Percentiles rank a stretch among this genome's conserved stretches.
These are phyloP conservation scores for Leguminivora glycinivorella DNA, from an alignment of 1,140 invertebrate genomes.

Conservation along the genomic window DNA sequence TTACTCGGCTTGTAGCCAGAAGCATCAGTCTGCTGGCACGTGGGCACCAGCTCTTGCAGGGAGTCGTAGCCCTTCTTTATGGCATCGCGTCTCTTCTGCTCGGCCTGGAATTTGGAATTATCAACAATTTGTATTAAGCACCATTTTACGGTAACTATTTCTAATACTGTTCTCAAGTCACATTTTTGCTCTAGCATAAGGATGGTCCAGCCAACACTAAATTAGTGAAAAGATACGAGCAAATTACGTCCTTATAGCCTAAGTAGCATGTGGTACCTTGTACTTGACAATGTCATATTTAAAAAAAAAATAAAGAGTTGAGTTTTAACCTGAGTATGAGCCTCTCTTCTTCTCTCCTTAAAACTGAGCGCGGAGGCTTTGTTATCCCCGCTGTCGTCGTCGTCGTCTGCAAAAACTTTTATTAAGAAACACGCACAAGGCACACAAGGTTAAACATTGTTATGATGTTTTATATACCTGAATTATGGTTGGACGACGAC, in stretches of 20 bases:
- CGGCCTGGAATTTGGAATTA: constrained; percentile 81
- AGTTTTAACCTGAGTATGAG: constrained; percentile 89
- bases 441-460: background rate
- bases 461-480: constrained; percentile 79
- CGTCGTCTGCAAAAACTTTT: constrained; percentile 85
- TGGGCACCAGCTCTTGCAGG: constrained; percentile 94
- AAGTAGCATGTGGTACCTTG: no score
- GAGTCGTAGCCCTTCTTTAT: constrained; percentile 98
- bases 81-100: constrained; percentile 97
- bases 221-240: no score
- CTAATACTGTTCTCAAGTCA: no score
- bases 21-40: constrained; percentile 92
- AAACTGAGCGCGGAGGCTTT: constrained; percentile 91
- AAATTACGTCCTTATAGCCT: no score
- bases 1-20: constrained; percentile 97
- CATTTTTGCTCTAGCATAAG: no score
- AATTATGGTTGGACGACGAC: constrained; percentile 92
- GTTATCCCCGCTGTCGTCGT: constrained; percentile 89
- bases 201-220: no score
- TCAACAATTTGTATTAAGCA: background rate
- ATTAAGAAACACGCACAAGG: constrained; percentile 1
- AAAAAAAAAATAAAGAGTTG: background rate
- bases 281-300: no score
- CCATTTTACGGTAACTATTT: no score
- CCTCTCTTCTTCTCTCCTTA: constrained; percentile 95